Conservation (phyloP, 2,113 vertebrate species). For the Gymnobelideus leadbeateri region DNA sequence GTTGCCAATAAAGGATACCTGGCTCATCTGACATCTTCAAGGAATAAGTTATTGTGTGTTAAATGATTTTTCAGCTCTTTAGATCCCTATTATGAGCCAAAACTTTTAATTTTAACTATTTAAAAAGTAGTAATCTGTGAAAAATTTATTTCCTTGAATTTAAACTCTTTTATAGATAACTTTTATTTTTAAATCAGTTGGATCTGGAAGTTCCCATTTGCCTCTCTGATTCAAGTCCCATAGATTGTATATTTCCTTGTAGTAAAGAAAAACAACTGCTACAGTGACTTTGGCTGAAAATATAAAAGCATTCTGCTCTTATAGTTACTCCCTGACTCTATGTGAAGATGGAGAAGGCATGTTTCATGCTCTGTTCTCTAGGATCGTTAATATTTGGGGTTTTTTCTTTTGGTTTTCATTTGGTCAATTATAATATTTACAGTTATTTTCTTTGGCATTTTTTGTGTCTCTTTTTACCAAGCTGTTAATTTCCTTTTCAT, state of each 20-base stretch:
- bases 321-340: not conserved
- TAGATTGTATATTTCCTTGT: not conserved
- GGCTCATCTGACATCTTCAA: not conserved
- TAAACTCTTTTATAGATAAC: not conserved
- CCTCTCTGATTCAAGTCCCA: not conserved
- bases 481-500: not conserved
- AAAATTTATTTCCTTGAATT: not conserved
- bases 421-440: not conserved
- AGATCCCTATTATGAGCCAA: not conserved
- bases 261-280: not conserved
- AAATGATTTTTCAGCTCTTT: not conserved
- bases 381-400: not conserved
- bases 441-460: not conserved
- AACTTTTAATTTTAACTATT: not conserved
- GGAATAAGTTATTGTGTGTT: not conserved
- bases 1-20: not conserved
- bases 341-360: not conserved
- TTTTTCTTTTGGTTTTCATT: not conserved
- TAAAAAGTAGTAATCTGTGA: not conserved
- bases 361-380: not conserved
- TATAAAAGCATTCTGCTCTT: not conserved
- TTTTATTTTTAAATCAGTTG: not conserved
- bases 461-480: not conserved
- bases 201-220: not conserved
- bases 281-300: not conserved